phyloP scores from a whole-genome alignment of 2,888 invertebrate genomes.

The Nemotelus pantherinus region DNA sequence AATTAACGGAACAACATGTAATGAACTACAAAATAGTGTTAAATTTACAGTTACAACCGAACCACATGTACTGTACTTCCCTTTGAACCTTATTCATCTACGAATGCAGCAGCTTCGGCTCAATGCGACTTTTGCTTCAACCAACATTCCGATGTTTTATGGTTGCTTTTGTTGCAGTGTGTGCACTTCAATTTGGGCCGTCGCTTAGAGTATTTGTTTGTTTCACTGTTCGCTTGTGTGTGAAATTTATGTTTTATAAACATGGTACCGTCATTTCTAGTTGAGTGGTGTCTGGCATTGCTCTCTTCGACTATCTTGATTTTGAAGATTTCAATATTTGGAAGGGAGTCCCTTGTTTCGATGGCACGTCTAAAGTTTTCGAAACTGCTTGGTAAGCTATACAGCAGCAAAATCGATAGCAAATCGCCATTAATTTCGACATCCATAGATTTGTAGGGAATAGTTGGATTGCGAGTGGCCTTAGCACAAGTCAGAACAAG shows the following conservation, averaged over 20 bases:
- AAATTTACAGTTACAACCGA: too few species aligned
- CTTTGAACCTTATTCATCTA: too few species aligned
- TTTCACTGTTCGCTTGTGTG: neutral
- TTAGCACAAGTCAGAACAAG: too few species aligned
- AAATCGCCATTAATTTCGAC: neutral
- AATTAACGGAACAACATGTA: too few species aligned
- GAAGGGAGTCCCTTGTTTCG: neutral
- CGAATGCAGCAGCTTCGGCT: too few species aligned
- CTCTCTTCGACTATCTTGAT: neutral
- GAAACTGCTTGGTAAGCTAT: neutral
- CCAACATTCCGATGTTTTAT: neutral
- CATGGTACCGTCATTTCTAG: neutral
- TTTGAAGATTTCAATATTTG: neutral
- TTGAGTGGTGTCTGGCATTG: neutral
- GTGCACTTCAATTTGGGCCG: neutral
- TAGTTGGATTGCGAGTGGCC: slow-evolving; percentile 51
- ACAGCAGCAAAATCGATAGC: neutral
- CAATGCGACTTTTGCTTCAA: neutral
- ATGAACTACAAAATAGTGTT: too few species aligned
- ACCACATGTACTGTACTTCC: too few species aligned
- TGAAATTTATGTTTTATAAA: neutral
- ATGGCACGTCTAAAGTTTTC: neutral
- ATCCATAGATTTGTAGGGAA: slow-evolving; percentile 56
- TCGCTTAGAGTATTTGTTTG: neutral
- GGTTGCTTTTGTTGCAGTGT: neutral